A percentile compares a stretch with the other conserved stretches of the same genome.
These are phyloP conservation scores for Heterodera schachtii DNA, from an alignment of 1,140 invertebrate genomes.

Conservation along the genomic window DNA sequence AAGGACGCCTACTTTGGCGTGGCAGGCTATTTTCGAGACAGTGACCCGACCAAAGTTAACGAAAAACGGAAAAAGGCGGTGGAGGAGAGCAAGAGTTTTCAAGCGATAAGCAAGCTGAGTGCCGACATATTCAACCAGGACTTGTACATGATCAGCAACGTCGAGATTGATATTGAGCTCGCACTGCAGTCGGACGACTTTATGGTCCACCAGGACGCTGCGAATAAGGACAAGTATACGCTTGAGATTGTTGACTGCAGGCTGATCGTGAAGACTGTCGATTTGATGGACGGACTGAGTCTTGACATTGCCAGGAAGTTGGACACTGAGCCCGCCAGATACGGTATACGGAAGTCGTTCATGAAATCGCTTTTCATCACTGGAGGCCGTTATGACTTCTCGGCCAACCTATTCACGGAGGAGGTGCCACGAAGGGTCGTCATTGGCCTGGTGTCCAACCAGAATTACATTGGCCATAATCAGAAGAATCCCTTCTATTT, in stretches of 20 bases:
- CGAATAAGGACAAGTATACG: not conserved
- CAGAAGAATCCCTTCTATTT: too few species aligned
- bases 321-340: too few species aligned
- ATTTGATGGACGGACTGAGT: conserved; percentile 30
- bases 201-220: not conserved
- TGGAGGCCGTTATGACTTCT: too few species aligned
- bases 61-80: not conserved
- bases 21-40: not conserved
- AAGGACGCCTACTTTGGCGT: conserved; percentile 7
- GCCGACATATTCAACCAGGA: conserved; percentile 21
- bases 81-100: not conserved
- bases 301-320: not conserved
- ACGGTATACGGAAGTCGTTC: too few species aligned
- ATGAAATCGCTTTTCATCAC: too few species aligned
- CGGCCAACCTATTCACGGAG: conserved; percentile 30
- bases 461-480: too few species aligned
- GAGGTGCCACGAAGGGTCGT: conserved; percentile 20
- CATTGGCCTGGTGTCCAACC: too few species aligned
- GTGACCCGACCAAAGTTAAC: not conserved
- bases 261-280: conserved; percentile 18
- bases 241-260: not conserved
- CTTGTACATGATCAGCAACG: conserved; percentile 4
- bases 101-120: conserved; percentile 7
- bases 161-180: conserved; percentile 18
- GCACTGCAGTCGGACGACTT: conserved; percentile 1